Evolutionary conservation across 1,140 invertebrate genomes (phyloP).

Genomic region (Formica selysi): DNA sequence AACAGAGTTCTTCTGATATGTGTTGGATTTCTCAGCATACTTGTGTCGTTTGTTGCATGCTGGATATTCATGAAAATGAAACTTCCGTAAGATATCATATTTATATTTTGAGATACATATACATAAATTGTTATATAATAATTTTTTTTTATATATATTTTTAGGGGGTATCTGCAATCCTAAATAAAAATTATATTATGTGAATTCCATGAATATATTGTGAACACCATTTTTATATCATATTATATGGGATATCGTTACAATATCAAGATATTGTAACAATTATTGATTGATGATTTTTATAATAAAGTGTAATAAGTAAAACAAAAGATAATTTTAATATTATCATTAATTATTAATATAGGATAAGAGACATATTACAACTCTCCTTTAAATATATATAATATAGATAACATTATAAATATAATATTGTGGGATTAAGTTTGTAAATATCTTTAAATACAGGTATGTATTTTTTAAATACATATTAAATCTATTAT

Average conservation of each 20-base stretch:
- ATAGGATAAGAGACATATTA: constrained; percentile 29
- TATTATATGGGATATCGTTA: constrained; percentile 33
- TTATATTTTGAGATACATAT: not conserved
- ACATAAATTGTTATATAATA: not conserved
- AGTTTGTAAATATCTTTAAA: constrained; percentile 22
- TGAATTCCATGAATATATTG: constrained; percentile 10
- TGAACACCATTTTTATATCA: constrained; percentile 44
- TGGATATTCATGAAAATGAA: constrained; percentile 99
- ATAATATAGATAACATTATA: constrained; percentile 14
- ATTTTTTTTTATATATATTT: constrained; percentile 65
- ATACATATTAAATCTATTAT: constrained; percentile 30
- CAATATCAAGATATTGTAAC: constrained; percentile 40
- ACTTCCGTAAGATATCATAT: constrained; percentile 90
- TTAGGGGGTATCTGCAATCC: constrained; percentile 86
- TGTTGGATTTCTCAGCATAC: constrained; percentile 96
- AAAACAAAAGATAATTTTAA: constrained; percentile 19
- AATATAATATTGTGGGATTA: constrained; percentile 23
- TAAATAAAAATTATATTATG: constrained; percentile 63
- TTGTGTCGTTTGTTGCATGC: constrained; percentile 98
- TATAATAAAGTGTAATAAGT: constrained; percentile 43
- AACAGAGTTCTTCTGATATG: constrained; percentile 96
- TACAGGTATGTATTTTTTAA: constrained; percentile 31
- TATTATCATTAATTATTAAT: constrained; percentile 19
- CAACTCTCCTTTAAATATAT: constrained; percentile 11
- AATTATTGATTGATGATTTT: constrained; percentile 20